phyloP scores from a whole-genome alignment of 2,888 invertebrate species.

The Xestia ashworthii region DNA sequence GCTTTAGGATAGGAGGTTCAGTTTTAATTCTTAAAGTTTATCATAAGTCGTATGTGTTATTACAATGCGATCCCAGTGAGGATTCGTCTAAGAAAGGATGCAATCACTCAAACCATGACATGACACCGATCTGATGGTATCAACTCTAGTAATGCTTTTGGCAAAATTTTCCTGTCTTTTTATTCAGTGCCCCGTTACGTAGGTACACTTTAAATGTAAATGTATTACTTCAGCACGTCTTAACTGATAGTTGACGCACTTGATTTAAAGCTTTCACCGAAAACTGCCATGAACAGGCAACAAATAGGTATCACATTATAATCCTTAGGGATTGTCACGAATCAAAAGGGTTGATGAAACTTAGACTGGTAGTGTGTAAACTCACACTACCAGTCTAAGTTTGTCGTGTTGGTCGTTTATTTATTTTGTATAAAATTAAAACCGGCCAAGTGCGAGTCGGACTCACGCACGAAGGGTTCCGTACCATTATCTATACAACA shows the following conservation, averaged over 20 bases:
- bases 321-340: conserved; percentile 9
- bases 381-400: too few relatives aligned
- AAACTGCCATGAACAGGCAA: conserved; percentile 23
- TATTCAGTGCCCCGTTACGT: too few relatives aligned
- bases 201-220: conserved; percentile 18
- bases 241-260: conserved; percentile 49
- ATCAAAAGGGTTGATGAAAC: conserved; percentile 23
- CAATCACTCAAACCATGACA: background rate
- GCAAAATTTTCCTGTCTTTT: too few relatives aligned
- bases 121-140: background rate
- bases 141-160: too few relatives aligned
- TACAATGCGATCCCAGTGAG: background rate
- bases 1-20: background rate
- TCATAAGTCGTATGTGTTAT: background rate
- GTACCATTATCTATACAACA: too few relatives aligned
- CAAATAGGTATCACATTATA: conserved; percentile 24
- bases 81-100: background rate
- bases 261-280: conserved; percentile 28
- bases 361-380: background rate
- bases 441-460: too few relatives aligned
- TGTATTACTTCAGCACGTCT: conserved; percentile 47
- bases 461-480: too few relatives aligned
- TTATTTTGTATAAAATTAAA: background rate
- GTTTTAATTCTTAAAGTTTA: background rate
- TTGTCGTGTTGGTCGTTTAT: too few relatives aligned